phyloP scores from a whole-genome alignment of 2,888 invertebrate species.

The Xestia c-nigrum region DNA sequence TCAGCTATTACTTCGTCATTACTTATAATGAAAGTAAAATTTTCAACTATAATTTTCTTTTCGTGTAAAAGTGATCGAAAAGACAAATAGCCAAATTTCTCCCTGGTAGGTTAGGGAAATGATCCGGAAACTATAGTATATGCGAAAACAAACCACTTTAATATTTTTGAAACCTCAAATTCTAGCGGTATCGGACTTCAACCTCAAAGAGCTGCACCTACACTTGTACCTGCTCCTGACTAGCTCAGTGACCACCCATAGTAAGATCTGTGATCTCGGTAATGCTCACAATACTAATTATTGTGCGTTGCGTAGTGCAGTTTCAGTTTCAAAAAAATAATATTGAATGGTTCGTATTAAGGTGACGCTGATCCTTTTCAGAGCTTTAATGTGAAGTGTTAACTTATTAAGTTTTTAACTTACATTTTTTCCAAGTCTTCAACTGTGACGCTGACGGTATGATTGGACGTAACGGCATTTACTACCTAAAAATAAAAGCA shows the following conservation, averaged over 20 bases:
- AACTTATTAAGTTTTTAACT: not conserved
- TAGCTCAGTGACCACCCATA: not conserved
- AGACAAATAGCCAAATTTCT: too few relatives aligned
- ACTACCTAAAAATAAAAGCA: not conserved
- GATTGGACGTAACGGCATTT: not conserved
- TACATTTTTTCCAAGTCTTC: not conserved
- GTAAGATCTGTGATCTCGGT: not conserved
- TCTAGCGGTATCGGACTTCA: too few relatives aligned
- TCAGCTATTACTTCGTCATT: too few relatives aligned
- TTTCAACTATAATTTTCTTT: too few relatives aligned
- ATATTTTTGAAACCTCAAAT: too few relatives aligned
- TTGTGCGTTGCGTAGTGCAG: not conserved
- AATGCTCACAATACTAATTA: not conserved
- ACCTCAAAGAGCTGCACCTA: not conserved
- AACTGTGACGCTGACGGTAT: accelerated
- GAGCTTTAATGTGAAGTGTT: not conserved
- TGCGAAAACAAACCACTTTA: too few relatives aligned
- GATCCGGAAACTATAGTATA: too few relatives aligned
- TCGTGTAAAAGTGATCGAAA: too few relatives aligned
- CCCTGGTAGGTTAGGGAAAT: too few relatives aligned
- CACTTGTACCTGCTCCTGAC: too few relatives aligned
- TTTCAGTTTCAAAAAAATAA: not conserved
- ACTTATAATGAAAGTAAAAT: too few relatives aligned
- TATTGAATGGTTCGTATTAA: not conserved
- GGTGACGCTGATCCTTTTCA: not conserved